Conservation (phyloP, 2,113 vertebrate genomes). For the Marmota monax region DNA sequence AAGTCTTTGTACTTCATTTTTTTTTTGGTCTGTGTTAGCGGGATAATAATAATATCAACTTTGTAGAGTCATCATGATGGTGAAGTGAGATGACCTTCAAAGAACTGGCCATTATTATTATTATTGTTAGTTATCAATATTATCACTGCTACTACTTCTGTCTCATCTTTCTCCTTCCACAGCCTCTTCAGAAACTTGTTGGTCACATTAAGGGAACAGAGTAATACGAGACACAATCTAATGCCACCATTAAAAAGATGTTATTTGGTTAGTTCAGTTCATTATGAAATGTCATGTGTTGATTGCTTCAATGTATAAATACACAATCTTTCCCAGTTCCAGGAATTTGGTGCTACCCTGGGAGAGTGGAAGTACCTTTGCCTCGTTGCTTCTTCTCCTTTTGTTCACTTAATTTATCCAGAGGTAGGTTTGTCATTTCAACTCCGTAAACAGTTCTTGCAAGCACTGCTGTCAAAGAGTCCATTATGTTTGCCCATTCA, state of each 20-base stretch:
- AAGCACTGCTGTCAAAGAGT: slow-evolving; percentile 96
- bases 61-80: not conserved
- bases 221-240: not conserved
- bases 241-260: not conserved
- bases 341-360: not conserved
- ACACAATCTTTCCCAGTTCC: not conserved
- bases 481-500: slow-evolving; percentile 99
- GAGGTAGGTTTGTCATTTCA: slow-evolving; percentile 96
- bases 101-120: not conserved
- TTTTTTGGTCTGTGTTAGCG: not conserved
- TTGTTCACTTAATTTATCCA: slow-evolving; percentile 99
- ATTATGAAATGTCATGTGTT: not conserved
- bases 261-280: not conserved
- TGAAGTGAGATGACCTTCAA: not conserved
- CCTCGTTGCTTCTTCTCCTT: slow-evolving; percentile 98
- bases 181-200: not conserved
- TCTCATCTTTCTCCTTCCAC: not conserved
- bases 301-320: not conserved
- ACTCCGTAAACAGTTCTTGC: slow-evolving; percentile 96
- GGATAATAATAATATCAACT: not conserved
- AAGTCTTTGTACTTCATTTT: not conserved
- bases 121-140: not conserved
- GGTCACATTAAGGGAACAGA: not conserved
- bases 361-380: slow-evolving; percentile 89
- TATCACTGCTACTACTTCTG: not conserved